phyloP scores from a whole-genome alignment of 2,113 vertebrate species.

The Opisthocomus hoazin region DNA sequence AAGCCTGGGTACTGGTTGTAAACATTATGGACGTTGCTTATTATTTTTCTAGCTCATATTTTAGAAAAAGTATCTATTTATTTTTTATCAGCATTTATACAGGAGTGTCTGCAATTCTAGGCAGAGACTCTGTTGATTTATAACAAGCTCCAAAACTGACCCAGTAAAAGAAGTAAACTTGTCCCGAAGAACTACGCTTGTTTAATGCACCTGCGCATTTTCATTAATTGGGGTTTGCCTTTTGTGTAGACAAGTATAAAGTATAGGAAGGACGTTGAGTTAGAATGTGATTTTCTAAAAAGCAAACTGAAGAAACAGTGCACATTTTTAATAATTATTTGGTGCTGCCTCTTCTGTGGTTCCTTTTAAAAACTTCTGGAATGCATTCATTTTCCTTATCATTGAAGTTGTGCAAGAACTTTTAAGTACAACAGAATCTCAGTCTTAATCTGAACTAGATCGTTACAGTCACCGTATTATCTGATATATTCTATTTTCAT shows the following conservation, averaged over 20 bases:
- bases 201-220: slow-evolving; percentile 4
- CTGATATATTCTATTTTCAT: slow-evolving; percentile 14
- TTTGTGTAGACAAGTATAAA: background rate
- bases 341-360: background rate
- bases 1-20: slow-evolving; percentile 37
- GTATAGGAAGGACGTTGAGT: background rate
- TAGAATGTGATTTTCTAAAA: slow-evolving; percentile 1
- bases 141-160: background rate
- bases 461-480: background rate
- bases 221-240: slow-evolving; percentile 17
- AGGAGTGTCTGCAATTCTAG: slow-evolving; percentile 13
- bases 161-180: slow-evolving; percentile 22
- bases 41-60: slow-evolving; percentile 14
- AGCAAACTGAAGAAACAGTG: background rate
- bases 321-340: slow-evolving; percentile 13
- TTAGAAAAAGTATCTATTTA: slow-evolving; percentile 39
- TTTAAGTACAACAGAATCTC: background rate
- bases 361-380: background rate
- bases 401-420: background rate
- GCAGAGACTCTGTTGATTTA: background rate
- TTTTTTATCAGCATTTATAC: slow-evolving; percentile 47
- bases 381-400: background rate
- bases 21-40: slow-evolving; percentile 15
- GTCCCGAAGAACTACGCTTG: background rate
- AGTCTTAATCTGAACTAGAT: slow-evolving; percentile 1